phyloP scores from a whole-genome alignment of 2,797 vertebrate species.

The Cygnus olor region DNA sequence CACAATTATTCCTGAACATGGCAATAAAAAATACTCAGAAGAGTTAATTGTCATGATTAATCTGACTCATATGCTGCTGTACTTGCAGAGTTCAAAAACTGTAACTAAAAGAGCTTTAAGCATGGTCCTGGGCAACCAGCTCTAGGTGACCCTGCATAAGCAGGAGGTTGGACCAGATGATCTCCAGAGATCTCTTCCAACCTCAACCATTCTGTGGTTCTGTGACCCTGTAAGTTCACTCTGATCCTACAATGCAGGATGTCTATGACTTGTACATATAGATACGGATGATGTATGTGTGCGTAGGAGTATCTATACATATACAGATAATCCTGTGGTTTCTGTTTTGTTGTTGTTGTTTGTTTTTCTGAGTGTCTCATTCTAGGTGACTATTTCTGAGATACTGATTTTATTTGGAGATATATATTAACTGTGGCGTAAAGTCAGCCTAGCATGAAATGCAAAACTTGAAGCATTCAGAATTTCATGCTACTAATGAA shows the following conservation, averaged over 20 bases:
- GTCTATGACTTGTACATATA: background rate
- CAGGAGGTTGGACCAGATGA: background rate
- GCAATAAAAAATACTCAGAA: background rate
- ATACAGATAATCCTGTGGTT: background rate
- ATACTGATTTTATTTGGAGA: background rate
- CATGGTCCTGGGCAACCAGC: background rate
- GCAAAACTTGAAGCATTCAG: background rate
- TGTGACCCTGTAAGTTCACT: background rate
- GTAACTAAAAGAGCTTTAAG: background rate
- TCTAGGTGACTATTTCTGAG: background rate
- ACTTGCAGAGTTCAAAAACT: background rate
- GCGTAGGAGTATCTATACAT: rapidly evolving
- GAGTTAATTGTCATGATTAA: background rate
- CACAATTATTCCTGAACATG: background rate
- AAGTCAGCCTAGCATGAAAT: background rate
- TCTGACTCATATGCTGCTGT: background rate
- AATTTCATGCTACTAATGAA: background rate
- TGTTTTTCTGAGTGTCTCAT: background rate
- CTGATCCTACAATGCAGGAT: background rate
- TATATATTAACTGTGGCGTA: background rate
- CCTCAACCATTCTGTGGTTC: background rate
- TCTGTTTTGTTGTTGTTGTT: background rate
- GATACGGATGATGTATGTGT: background rate
- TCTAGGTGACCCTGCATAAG: background rate
- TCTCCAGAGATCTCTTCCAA: background rate